These are phyloP conservation scores for Caenorhabditis zanzibari DNA, from an alignment of 2,888 invertebrate species.

Conservation along the genomic window DNA sequence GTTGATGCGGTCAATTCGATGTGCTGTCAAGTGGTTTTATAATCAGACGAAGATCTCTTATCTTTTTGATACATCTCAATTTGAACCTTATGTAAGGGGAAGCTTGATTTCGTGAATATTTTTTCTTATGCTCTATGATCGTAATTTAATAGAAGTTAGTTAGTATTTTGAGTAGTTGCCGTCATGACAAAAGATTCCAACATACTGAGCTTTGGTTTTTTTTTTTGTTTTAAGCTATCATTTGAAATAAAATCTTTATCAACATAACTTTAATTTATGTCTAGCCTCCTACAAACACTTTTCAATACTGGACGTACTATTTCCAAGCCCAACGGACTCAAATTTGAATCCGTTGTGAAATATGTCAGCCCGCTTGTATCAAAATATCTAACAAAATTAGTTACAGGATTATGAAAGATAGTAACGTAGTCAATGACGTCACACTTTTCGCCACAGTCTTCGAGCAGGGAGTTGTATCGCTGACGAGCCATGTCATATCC, in stretches of 20 bases:
- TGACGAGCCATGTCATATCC: not conserved
- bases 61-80: not conserved
- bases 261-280: too few species aligned
- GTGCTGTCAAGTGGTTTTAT: conserved; percentile 7
- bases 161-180: too few species aligned
- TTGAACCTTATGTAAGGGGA: conserved; percentile 1
- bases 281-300: too few species aligned
- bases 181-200: too few species aligned
- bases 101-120: not conserved
- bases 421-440: not conserved
- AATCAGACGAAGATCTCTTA: conserved; percentile 2
- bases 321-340: not conserved
- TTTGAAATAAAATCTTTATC: too few species aligned
- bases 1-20: not conserved
- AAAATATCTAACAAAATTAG: conserved; percentile 9
- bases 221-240: too few species aligned
- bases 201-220: too few species aligned
- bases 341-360: conserved; percentile 1
- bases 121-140: too few species aligned
- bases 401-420: not conserved
- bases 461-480: not conserved
- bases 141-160: too few species aligned
- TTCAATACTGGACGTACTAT: not conserved
- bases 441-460: conserved; percentile 11
- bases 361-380: not conserved